Evolutionary conservation across 1,140 invertebrate genomes (phyloP).

Genomic region (Drosophila biarmipes): DNA sequence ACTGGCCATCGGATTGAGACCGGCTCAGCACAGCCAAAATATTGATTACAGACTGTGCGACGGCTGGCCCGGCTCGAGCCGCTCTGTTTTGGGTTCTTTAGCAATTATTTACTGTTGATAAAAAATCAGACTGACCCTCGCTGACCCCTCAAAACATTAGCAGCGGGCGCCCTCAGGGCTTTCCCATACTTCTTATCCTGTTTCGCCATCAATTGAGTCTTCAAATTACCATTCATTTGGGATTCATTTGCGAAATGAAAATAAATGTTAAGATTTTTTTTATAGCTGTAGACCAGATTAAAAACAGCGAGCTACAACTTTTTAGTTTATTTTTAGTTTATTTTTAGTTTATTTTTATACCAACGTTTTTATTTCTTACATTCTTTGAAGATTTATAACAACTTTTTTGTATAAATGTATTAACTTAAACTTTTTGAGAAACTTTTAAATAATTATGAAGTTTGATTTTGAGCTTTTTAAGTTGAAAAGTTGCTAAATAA

Average conservation of each 20-base stretch:
- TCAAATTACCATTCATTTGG: conserved; percentile 9
- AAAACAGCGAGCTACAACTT: not conserved
- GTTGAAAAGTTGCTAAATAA: no score
- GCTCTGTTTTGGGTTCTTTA: conserved; percentile 53
- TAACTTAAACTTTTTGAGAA: no score
- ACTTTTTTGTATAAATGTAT: no score
- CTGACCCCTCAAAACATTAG: conserved; percentile 42
- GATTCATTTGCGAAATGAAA: not conserved
- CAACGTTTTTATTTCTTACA: not conserved
- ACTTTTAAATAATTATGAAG: no score
- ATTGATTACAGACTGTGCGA: conserved; percentile 72
- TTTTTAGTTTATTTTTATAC: not conserved
- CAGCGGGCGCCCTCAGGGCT: conserved; percentile 11
- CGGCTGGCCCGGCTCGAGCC: conserved; percentile 19
- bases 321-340: not conserved
- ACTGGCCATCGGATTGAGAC: conserved; percentile 33
- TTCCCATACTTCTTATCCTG: conserved; percentile 11
- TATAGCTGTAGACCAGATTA: no score
- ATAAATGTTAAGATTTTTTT: no score
- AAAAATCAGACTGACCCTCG: conserved; percentile 65
- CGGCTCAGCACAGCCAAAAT: conserved; percentile 65
- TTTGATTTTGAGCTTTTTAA: no score
- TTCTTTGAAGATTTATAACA: no score
- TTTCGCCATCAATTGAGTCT: conserved; percentile 14
- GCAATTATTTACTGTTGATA: conserved; percentile 67